Base-by-base conservation (phyloP, 2,113 vertebrate species). In the Thymallus thymallus region DNA sequence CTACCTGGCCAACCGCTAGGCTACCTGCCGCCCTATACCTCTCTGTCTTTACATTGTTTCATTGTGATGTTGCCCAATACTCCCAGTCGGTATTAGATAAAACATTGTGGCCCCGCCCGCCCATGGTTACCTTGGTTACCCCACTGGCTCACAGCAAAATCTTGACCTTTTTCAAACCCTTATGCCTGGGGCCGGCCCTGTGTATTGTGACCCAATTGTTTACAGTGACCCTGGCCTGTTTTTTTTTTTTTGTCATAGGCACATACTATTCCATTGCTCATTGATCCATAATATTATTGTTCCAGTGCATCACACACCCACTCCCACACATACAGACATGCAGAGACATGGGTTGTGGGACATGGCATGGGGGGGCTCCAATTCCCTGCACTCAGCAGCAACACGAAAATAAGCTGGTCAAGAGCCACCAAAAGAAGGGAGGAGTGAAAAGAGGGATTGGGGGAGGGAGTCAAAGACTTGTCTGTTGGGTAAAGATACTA, bases 381-480 rank as follows among this genome's bases (percentile, higher is more conserved):
- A 92, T 93, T 93, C 85, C 80, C 82, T 78, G 58, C 14, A 76
- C 84, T 93, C 92, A 94, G 91, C 92, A 92, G 80, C 91, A 92
- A 79, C 82, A 89, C 87, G 29, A 73, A 90, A 89, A 91, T 90
- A 91, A 91, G 81, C 80, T 72, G 68, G 76, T 80, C 60, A 23
- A 7, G n/a, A 20, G 29, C 84, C 82, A 26, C 70, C 1, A 35
- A 22, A 32, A 46, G 74, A 30, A 56, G 78, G 76, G 67, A 76
- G 84, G 84, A 35, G 80, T 63, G 82, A 80, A 66, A 79, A 65
- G 70, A 69, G 70, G 10, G n/a, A 51, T 30, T n/a, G 5, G 48
- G 64, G 30, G 64, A 45, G 30, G 26, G 32, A 68, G 62, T 48
- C 12, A 58, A 29, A 63, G 26, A 68, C 48, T 68, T 68, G 51